Conservation (phyloP, 2,113 vertebrate genomes). For the Scomber colias region DNA sequence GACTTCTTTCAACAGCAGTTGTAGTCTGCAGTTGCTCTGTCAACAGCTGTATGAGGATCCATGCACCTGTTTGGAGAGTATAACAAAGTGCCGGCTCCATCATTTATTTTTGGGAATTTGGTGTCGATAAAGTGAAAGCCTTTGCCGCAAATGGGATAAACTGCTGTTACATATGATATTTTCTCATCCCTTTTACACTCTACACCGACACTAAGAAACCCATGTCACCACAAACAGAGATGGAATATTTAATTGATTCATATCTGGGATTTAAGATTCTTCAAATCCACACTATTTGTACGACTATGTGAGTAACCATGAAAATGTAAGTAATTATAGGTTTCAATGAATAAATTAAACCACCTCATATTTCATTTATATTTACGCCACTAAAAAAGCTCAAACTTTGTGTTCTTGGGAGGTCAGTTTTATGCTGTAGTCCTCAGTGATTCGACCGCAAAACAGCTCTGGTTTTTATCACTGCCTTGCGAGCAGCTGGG, state of each 20-base stretch:
- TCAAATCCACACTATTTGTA: conserved; percentile 5
- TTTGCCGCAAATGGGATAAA: conserved; percentile 6
- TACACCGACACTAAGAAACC: conserved; percentile 1
- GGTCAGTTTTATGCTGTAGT: conserved; percentile 43
- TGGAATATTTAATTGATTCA: conserved; percentile 21
- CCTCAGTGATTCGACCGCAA: conserved; percentile 37
- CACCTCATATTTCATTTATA: neutral
- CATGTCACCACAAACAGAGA: neutral
- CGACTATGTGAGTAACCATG: neutral
- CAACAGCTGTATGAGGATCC: neutral
- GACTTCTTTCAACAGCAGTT: neutral
- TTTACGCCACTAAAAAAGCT: neutral
- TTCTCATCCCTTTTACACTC: neutral
- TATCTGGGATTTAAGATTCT: conserved; percentile 26
- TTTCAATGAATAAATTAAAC: neutral
- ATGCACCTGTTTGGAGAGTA: conserved; percentile 13
- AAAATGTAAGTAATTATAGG: conserved; percentile 11
- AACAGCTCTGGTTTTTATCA: conserved; percentile 53
- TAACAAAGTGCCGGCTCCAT: neutral
- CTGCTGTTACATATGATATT: too few species aligned
- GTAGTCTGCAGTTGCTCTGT: neutral
- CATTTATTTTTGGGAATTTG: neutral
- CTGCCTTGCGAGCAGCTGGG: conserved; percentile 18
- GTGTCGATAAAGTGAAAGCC: neutral
- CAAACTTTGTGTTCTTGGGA: conserved; percentile 47